Base-by-base conservation (phyloP, 2,797 vertebrate species). In the Mareca strepera region DNA sequence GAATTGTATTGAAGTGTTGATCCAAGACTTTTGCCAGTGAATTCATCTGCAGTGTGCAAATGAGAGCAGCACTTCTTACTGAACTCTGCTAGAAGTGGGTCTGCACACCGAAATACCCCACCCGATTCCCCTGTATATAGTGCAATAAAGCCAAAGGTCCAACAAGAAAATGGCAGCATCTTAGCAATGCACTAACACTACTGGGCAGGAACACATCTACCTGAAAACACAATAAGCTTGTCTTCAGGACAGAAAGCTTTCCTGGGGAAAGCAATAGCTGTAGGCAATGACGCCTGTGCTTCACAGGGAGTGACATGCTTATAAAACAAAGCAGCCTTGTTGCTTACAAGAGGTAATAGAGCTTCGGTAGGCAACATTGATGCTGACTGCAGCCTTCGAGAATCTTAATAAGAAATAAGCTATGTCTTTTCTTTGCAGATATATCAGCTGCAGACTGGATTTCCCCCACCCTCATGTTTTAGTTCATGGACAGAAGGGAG, bases 51-150 rank as follows among this genome's bases (percentile, higher is more conserved):
- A 13, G 3, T 4, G 4, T 16, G 17, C 18, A 86, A 78, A 83
- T 35, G 12, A 44, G n/a, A 64, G 64, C 64, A 55, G 64, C 26
- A 28, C 12, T 74, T 67, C 39, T 18, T 43, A 77, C 37, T 2
- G 0, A 15, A 3, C 23, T 59, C 39, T 56, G 9, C 58, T 17
- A 22, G 14, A n/a, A 20, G 12, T 72, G 53, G 59, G 3, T 2
- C 66, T 60, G 35, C n/a, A 13, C 23, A 4, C 21, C 29, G 22
- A 41, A 25, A 18, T 8, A 29, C 46, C 9, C 33, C 62, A 64
- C 55, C 44, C 2, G 0, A 7, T 23, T 56, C 13, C 59, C 8
- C 68, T 50, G 59, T 4, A 2, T 4, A 25, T n/a, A 15, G 15
- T 2, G 13, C 18, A 8, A 35, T 31, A 1, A 64, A 52, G 50